A percentile compares a stretch with the other conserved stretches of the same genome.
Conservation (phyloP, 1,140 invertebrate genomes). For the Drosophila sechellia region DNA sequence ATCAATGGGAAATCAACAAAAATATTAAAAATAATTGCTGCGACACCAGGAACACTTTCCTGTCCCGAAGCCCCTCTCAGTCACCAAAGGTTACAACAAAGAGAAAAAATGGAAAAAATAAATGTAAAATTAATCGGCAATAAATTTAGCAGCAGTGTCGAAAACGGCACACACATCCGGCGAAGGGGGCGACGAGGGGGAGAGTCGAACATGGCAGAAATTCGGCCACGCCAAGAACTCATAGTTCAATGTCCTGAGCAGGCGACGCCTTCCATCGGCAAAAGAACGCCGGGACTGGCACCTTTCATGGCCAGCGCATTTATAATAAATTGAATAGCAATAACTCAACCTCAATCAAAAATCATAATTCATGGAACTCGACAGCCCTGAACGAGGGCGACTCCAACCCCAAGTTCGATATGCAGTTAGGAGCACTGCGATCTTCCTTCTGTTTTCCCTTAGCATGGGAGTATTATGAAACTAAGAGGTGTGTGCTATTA, state of each 20-base stretch:
- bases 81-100: slow-evolving; percentile 11
- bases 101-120: slow-evolving; percentile 56
- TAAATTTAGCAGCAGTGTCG: slow-evolving; percentile 82
- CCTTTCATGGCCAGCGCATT: slow-evolving; percentile 76
- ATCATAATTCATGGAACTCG: slow-evolving; percentile 83
- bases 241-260: slow-evolving; percentile 78
- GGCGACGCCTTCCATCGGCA: slow-evolving; percentile 42
- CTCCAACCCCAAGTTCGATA: slow-evolving; percentile 27
- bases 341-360: slow-evolving; percentile 84
- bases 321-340: slow-evolving; percentile 84
- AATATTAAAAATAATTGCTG: slow-evolving; percentile 72
- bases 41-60: slow-evolving; percentile 42
- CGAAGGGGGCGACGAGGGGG: not conserved
- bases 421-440: slow-evolving; percentile 8
- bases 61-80: not conserved
- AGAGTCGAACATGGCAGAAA: slow-evolving; percentile 47
- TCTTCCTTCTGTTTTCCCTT: slow-evolving; percentile 10
- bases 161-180: slow-evolving; percentile 66
- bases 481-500: not conserved
- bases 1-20: slow-evolving; percentile 78
- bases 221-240: slow-evolving; percentile 76
- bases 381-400: slow-evolving; percentile 55
- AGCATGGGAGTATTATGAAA: not conserved
- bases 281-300: not conserved
- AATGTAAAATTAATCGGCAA: slow-evolving; percentile 83